Base-by-base conservation (phyloP, 2,113 vertebrate genomes). In the Myodes glareolus region DNA sequence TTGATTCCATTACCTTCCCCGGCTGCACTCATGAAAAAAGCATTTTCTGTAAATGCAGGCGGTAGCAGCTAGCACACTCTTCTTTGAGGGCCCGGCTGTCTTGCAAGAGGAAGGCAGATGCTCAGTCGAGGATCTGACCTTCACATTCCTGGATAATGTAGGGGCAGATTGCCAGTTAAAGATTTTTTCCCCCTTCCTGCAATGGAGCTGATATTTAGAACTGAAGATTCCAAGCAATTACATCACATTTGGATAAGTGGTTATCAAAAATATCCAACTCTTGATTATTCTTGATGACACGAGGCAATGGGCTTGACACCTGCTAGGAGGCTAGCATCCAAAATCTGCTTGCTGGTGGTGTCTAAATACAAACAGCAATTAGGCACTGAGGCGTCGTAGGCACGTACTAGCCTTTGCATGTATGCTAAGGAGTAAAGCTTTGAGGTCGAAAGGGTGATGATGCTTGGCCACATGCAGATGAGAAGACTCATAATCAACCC, bases 221-320 rank as follows among this genome's bases (percentile, higher is more conserved):
- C 17, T 65, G 63, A 90, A 95, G 82, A 87, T 81, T 73, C 73
- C 31, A 73, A 92, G 72, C 77, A 96, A 96, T 95, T 91, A 87
- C 29, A 88, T 33, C 52, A 94, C 33, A 78, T 91, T 73, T 84
- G 78, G 68, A 68, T 90, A 96, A 95, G 67, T 42, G 80, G 47
- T 87, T 95, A 84, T 84, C n/a, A 94, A 86, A 94, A 92, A 55
- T 61, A 97, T 63, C 73, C 52, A 77, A 82, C 50, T 73, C 45
- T 65, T 72, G 21, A 80, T 92, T 94, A 67, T 76, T 92, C 81
- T 88, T 58, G 14, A 87, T 84, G 55, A 42, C 50, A 31, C 3
- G 36, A 76, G 25, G 27, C 36, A 52, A 27, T 6, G 9, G 31
- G 3, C 52, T 94, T 93, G 58, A 88, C 73, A 89, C 42, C 31